phyloP scores from a whole-genome alignment of 2,113 vertebrate genomes.

The Caranx melampygus region DNA sequence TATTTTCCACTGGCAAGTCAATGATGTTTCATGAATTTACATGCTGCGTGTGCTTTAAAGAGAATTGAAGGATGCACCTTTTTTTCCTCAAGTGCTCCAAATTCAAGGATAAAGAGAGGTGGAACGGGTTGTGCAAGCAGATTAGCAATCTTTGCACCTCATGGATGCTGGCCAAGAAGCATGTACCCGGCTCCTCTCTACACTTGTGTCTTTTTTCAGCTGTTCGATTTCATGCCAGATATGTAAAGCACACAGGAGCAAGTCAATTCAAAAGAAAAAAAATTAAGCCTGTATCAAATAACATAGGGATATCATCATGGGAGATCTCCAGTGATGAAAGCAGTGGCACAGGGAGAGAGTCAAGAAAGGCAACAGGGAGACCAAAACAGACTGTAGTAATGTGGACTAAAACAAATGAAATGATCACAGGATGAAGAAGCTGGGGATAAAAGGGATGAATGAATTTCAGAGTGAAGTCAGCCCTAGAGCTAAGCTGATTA shows the following conservation, averaged over 20 bases:
- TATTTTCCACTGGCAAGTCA: slow-evolving; percentile 41
- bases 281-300: slow-evolving; percentile 55
- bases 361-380: slow-evolving; percentile 19
- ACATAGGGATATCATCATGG: slow-evolving; percentile 60
- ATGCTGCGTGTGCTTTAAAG: slow-evolving; percentile 29
- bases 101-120: slow-evolving; percentile 41
- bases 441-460: slow-evolving; percentile 46
- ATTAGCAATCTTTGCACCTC: slow-evolving; percentile 46
- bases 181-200: slow-evolving; percentile 29
- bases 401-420: slow-evolving; percentile 39
- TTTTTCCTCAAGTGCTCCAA: slow-evolving; percentile 43
- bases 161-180: slow-evolving; percentile 58
- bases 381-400: slow-evolving; percentile 19
- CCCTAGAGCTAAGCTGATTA: slow-evolving; percentile 46
- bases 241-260: slow-evolving; percentile 64
- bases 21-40: slow-evolving; percentile 27
- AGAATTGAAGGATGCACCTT: slow-evolving; percentile 26
- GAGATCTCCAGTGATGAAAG: slow-evolving; percentile 65
- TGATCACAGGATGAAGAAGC: slow-evolving; percentile 18
- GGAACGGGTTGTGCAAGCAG: slow-evolving; percentile 25
- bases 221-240: slow-evolving; percentile 69
- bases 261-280: slow-evolving; percentile 17
- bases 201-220: slow-evolving; percentile 66
- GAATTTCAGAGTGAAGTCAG: slow-evolving; percentile 32
- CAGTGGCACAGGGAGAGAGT: background rate